Base-by-base conservation (phyloP, 2,113 vertebrate genomes). In the Microtus pennsylvanicus region DNA sequence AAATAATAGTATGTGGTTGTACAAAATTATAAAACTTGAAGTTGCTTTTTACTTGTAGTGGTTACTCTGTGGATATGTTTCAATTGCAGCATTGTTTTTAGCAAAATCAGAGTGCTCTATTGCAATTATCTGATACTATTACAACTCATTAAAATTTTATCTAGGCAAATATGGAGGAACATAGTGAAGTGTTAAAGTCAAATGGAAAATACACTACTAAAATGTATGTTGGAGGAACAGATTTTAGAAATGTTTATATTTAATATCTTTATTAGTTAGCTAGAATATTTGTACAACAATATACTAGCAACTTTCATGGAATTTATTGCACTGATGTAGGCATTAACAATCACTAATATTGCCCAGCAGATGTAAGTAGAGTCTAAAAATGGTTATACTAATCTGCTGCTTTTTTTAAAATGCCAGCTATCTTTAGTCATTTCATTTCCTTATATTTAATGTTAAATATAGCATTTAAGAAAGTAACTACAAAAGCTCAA, bases 241-340 rank as follows among this genome's bases (percentile, higher is more conserved):
- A 69, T 96, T 96, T 96, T 38, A 83, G 52, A 95, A 94, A 89
- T 74, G 17, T 26, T 93, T 95, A 78, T 67, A 89, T 94, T 83
- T 95, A 82, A 87, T 87, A 78, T 38, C 12, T 86, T 77, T 96
- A 90, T 96, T 93, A 97, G 86, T 95, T 97, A 96, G 35, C 5
- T 69, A 82, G 21, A 77, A 92, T 69, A 78, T 78, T 58, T 91
- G 26, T 97, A 87, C 96, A 96, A 91, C 81, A 94, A 78, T 95
- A 78, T 87, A 76, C 50, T 65, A 94, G 91, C 13, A 26, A 67
- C 55, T 89, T 74, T 89, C 65, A 47, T 93, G 52, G 93, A 35
- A 65, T 93, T 94, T 93, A 17, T 96, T 91, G 55, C n/a, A 83
- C 52, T 91, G 22, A 74, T 28, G 35, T 90, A 95, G 83, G 78